phyloP scores from a whole-genome alignment of 1,140 invertebrate species.

The Aplysia californica region DNA sequence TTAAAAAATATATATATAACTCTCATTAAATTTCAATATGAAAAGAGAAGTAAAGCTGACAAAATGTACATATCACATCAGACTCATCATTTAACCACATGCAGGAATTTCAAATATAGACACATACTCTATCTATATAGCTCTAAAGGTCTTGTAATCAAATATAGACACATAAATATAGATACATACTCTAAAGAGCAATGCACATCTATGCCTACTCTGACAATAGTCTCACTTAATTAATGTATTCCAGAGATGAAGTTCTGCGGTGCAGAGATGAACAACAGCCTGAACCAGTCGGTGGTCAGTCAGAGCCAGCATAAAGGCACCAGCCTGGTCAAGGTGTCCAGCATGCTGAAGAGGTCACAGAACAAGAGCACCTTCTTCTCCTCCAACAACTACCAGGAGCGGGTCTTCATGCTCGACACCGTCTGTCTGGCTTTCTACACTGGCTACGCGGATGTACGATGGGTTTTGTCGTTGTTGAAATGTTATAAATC shows the following conservation, averaged over 20 bases:
- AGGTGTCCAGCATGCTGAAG: slow-evolving; percentile 18
- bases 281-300: neutral
- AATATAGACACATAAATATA: too few relatives aligned
- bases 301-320: too few relatives aligned
- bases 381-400: slow-evolving; percentile 21
- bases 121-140: neutral
- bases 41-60: too few relatives aligned
- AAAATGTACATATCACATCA: neutral
- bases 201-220: neutral
- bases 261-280: neutral
- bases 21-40: too few relatives aligned
- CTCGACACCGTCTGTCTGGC: neutral
- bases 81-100: neutral
- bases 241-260: neutral
- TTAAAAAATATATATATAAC: too few relatives aligned
- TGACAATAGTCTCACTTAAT: neutral
- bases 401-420: slow-evolving; percentile 25
- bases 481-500: too few relatives aligned
- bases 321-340: neutral
- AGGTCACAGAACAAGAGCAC: slow-evolving; percentile 25
- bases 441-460: slow-evolving; percentile 2
- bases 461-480: too few relatives aligned
- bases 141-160: neutral
- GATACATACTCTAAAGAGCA: neutral
- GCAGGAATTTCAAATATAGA: neutral